phyloP scores from a whole-genome alignment of 2,797 vertebrate species.

The Sebastes cheni region DNA sequence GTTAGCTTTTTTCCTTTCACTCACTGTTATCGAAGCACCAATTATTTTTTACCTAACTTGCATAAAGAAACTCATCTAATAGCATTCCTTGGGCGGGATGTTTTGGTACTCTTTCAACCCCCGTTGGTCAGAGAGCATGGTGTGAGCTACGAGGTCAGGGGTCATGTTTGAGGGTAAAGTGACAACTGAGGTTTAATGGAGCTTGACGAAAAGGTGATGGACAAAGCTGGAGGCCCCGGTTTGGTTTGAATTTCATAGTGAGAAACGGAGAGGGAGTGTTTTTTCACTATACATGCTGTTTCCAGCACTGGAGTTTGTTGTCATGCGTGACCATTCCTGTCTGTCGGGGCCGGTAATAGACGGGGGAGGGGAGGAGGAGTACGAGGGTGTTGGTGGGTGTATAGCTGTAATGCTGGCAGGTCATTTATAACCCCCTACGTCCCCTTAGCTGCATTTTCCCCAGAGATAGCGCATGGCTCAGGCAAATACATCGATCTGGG shows the following conservation, averaged over 20 bases:
- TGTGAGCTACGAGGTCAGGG: slow-evolving; percentile 34
- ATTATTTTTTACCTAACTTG: neutral
- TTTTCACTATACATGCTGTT: neutral
- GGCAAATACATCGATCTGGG: slow-evolving; percentile 39
- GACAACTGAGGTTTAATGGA: slow-evolving; percentile 57
- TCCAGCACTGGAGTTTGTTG: slow-evolving; percentile 42
- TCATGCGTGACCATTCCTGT: slow-evolving; percentile 55
- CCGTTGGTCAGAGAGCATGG: slow-evolving; percentile 4
- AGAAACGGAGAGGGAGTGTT: neutral
- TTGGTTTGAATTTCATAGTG: slow-evolving; percentile 26
- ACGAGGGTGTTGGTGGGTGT: slow-evolving; percentile 26
- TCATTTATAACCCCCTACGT: slow-evolving; percentile 63
- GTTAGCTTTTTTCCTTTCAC: neutral
- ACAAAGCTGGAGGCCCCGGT: slow-evolving; percentile 8
- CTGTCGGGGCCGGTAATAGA: slow-evolving; percentile 49
- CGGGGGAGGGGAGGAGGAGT: slow-evolving; percentile 13
- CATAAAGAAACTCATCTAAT: neutral
- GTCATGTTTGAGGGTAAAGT: slow-evolving; percentile 41
- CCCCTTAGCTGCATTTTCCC: neutral
- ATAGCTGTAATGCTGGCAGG: slow-evolving; percentile 42
- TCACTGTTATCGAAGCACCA: too few relatives aligned
- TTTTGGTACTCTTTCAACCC: slow-evolving; percentile 4
- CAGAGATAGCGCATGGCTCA: slow-evolving; percentile 9
- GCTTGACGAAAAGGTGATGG: slow-evolving; percentile 41
- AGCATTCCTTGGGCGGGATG: neutral